phyloP scores from a whole-genome alignment of 1,140 invertebrate genomes.

The Solenopsis fugax region DNA sequence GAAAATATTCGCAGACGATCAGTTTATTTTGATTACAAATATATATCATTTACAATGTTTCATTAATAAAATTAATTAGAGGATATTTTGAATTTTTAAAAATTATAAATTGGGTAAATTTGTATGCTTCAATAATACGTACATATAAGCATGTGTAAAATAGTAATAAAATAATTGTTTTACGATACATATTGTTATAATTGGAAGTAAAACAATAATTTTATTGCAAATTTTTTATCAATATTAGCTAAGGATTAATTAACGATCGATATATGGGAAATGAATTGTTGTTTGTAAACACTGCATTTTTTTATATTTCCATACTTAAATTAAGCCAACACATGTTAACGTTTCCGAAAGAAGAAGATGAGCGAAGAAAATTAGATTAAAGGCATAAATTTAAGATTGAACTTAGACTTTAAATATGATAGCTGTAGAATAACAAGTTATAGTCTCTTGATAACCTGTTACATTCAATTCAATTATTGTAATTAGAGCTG shows the following conservation, averaged over 20 bases:
- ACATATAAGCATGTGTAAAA: background rate
- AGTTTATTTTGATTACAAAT: background rate
- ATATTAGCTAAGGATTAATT: background rate
- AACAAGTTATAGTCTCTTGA: constrained; percentile 57
- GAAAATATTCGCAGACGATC: background rate
- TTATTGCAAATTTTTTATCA: background rate
- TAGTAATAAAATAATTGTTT: constrained; percentile 9
- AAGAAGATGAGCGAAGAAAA: background rate
- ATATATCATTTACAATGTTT: background rate
- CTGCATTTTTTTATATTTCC: background rate
- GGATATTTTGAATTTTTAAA: background rate
- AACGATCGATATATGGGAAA: background rate
- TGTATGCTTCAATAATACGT: background rate
- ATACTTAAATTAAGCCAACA: background rate
- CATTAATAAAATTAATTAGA: background rate
- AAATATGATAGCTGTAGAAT: background rate
- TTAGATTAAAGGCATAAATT: background rate
- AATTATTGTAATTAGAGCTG: constrained; percentile 1
- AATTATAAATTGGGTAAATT: background rate
- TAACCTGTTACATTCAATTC: constrained; percentile 14
- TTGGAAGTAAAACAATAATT: too few species aligned
- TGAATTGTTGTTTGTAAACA: background rate
- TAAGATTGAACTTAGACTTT: background rate
- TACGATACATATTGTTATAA: too few species aligned
- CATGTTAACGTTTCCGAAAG: background rate